Evolutionary conservation across 2,888 invertebrate species (phyloP).

Genomic region (Bombylius discolor): DNA sequence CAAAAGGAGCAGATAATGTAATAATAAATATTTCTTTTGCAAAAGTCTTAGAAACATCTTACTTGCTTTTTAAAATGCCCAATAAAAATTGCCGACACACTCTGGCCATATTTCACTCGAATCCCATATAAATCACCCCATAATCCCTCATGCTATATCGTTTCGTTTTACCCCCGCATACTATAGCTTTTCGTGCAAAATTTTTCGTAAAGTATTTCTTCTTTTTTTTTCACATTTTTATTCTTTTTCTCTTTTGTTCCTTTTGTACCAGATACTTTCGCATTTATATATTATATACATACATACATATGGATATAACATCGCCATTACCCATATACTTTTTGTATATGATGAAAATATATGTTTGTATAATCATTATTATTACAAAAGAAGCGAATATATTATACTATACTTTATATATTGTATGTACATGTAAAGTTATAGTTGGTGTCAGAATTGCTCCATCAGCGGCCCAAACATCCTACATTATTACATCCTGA

Average conservation of each 20-base stretch:
- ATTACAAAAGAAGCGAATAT: no score
- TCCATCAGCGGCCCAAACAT: background rate
- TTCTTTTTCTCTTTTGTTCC: background rate
- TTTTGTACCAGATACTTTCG: background rate
- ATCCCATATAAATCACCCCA: constrained; percentile 39
- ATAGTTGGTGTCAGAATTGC: background rate
- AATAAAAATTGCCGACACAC: constrained; percentile 41
- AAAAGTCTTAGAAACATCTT: constrained; percentile 27
- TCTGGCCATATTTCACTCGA: constrained; percentile 39
- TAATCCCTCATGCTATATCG: constrained; percentile 38
- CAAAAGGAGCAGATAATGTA: constrained; percentile 18
- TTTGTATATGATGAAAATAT: no score
- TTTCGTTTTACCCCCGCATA: constrained; percentile 20
- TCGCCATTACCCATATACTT: no score
- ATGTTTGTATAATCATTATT: no score
- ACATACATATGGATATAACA: no score
- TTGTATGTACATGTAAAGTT: background rate
- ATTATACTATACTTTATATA: no score
- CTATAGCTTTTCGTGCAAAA: constrained; percentile 20
- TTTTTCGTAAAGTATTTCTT: constrained; percentile 8
- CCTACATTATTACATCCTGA: background rate
- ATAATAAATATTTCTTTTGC: constrained; percentile 18
- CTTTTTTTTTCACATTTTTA: background rate
- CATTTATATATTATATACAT: background rate
- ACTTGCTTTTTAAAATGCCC: constrained; percentile 38